Conservation (phyloP, 2,113 vertebrate genomes). For the Burhinus oedicnemus region DNA sequence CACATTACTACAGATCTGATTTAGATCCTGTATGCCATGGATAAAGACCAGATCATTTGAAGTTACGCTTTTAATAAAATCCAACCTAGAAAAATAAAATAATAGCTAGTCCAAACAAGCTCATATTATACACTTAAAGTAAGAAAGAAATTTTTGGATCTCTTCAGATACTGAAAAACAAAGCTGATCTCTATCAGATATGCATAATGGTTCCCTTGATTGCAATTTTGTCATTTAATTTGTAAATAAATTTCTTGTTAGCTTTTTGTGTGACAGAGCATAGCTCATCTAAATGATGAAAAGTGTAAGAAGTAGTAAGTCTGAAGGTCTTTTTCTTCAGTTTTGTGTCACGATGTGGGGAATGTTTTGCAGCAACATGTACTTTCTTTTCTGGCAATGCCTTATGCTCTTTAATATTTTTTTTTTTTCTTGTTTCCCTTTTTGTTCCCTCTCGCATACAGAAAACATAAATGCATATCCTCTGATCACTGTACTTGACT, state of each 20-base stretch:
- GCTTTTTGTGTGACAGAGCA: not conserved
- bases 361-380: not conserved
- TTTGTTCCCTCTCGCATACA: not conserved
- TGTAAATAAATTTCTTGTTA: not conserved
- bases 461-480: not conserved
- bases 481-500: not conserved
- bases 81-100: not conserved
- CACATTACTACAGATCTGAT: not conserved
- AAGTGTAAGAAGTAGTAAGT: not conserved
- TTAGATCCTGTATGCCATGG: not conserved
- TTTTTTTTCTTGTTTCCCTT: not conserved
- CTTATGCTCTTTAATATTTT: not conserved
- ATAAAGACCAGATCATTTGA: not conserved
- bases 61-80: not conserved
- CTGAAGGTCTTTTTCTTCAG: not conserved
- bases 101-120: not conserved
- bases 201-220: not conserved
- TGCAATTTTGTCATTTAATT: not conserved
- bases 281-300: not conserved
- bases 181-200: not conserved
- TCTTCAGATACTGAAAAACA: not conserved
- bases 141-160: not conserved
- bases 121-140: not conserved
- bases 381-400: not conserved
- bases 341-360: not conserved